A percentile compares a stretch with the other conserved stretches of the same genome.
These are phyloP conservation scores for Alviniconcha strummeri DNA, from an alignment of 2,888 invertebrate genomes.

Conservation along the genomic window DNA sequence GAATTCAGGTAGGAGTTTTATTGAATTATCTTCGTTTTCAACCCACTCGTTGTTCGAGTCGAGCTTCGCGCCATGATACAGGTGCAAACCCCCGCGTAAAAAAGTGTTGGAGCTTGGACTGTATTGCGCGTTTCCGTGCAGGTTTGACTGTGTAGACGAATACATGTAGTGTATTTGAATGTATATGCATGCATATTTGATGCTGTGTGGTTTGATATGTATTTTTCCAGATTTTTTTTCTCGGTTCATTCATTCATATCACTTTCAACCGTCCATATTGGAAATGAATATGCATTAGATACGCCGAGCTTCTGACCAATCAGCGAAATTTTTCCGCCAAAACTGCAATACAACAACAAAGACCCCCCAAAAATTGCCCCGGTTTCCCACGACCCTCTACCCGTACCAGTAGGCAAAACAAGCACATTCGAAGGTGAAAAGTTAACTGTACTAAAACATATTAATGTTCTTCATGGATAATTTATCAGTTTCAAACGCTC, in stretches of 20 bases:
- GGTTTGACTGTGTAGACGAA: neutral
- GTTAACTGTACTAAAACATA: too few relatives aligned
- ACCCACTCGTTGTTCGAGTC: conserved; percentile 20
- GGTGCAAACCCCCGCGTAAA: conserved; percentile 1
- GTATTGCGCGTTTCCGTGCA: neutral
- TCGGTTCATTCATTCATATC: conserved; percentile 32
- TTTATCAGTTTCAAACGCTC: too few relatives aligned
- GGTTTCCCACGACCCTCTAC: neutral
- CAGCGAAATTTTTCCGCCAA: conserved; percentile 7
- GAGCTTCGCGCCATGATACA: conserved; percentile 27
- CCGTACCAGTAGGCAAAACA: too few relatives aligned
- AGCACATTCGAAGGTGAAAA: too few relatives aligned
- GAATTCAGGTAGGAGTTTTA: conserved; percentile 59
- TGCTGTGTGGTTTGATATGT: neutral
- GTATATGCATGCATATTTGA: neutral
- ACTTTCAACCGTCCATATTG: conserved; percentile 21
- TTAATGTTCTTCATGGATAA: too few relatives aligned
- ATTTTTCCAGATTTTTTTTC: conserved; percentile 32
- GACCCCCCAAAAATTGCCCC: neutral
- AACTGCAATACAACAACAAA: neutral
- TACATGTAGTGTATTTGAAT: neutral
- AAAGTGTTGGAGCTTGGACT: neutral
- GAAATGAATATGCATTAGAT: conserved; percentile 28
- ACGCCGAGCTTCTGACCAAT: conserved; percentile 7
- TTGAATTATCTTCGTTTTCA: conserved; percentile 7